Percentiles rank a stretch among this genome's conserved stretches.
phyloP scores from a whole-genome alignment of 2,888 invertebrate species.

The Lissocephala sabroskyi region DNA sequence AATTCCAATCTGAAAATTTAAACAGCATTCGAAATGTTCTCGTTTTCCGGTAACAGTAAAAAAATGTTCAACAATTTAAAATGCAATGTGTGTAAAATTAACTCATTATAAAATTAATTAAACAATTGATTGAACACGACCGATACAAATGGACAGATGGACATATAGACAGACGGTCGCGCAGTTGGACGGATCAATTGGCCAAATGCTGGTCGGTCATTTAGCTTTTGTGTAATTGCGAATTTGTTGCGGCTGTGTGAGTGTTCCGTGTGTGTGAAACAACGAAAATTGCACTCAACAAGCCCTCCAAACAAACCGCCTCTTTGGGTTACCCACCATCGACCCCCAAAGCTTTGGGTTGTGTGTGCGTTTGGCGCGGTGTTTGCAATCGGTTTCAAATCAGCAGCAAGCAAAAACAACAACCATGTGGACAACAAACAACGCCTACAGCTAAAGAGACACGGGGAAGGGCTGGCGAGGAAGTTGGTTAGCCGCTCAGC shows the following conservation, averaged over 20 bases:
- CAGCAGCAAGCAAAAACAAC: slow-evolving; percentile 44
- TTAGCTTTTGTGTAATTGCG: slow-evolving; percentile 26
- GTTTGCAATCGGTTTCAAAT: slow-evolving; percentile 60
- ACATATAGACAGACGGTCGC: neutral
- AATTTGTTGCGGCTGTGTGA: slow-evolving; percentile 16
- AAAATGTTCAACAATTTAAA: slow-evolving; percentile 28
- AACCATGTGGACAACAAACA: slow-evolving; percentile 25
- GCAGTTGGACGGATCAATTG: too few relatives aligned
- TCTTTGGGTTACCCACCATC: too few relatives aligned
- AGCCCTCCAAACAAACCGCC: too few relatives aligned
- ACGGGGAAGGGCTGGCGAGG: neutral
- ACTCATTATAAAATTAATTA: slow-evolving; percentile 69
- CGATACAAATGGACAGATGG: slow-evolving; percentile 12
- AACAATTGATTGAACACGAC: slow-evolving; percentile 52
- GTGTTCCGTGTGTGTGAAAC: slow-evolving; percentile 7
- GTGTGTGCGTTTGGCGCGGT: slow-evolving; percentile 19
- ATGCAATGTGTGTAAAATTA: slow-evolving; percentile 47
- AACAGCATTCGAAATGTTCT: slow-evolving; percentile 7
- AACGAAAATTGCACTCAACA: slow-evolving; percentile 48
- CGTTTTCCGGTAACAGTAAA: too few relatives aligned
- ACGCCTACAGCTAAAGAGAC: slow-evolving; percentile 11
- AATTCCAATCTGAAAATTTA: slow-evolving; percentile 31
- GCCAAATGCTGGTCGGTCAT: too few relatives aligned
- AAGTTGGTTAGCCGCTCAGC: neutral
- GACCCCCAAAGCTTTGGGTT: too few relatives aligned